Evolutionary conservation across 1,140 invertebrate species (phyloP).

Genomic region (Globodera ellingtonae): DNA sequence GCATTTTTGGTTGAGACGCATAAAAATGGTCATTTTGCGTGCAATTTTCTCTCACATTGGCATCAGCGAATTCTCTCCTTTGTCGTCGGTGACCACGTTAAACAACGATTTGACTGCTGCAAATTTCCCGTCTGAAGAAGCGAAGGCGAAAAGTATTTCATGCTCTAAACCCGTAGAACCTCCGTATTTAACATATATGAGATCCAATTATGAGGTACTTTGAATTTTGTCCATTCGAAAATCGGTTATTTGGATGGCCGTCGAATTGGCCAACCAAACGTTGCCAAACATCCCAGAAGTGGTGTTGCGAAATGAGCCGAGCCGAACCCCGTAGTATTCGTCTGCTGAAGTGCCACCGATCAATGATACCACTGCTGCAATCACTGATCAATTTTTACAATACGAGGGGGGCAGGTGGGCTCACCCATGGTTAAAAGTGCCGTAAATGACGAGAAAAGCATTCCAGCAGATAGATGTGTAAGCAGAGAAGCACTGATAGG

Average conservation of each 20-base stretch:
- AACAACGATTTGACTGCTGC: slow-evolving; percentile 18
- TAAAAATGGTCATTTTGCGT: too few species aligned
- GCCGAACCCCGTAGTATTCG: slow-evolving; percentile 28
- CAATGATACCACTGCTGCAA: background rate
- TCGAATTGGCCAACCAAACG: slow-evolving; percentile 34
- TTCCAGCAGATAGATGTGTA: too few species aligned
- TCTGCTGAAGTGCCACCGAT: background rate
- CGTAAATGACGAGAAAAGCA: too few species aligned
- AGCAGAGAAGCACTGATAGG: too few species aligned
- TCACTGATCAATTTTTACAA: too few species aligned
- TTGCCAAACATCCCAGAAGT: slow-evolving; percentile 28
- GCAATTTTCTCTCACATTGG: background rate
- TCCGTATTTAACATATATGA: background rate
- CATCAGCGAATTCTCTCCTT: slow-evolving; percentile 1
- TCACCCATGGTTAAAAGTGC: too few species aligned
- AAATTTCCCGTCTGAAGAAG: slow-evolving; percentile 14
- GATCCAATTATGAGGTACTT: slow-evolving; percentile 17
- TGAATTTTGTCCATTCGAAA: slow-evolving; percentile 30
- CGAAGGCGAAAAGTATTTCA: slow-evolving; percentile 16
- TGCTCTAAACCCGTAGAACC: background rate
- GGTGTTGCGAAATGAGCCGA: slow-evolving; percentile 24
- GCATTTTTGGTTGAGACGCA: too few species aligned
- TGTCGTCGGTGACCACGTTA: background rate
- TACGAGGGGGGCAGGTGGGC: too few species aligned
- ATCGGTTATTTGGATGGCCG: slow-evolving; percentile 26